Percentiles rank a stretch among this genome's conserved stretches.
Evolutionary conservation across 1,140 invertebrate species (phyloP).

Genomic region (Ptiloglossa arizonensis): DNA sequence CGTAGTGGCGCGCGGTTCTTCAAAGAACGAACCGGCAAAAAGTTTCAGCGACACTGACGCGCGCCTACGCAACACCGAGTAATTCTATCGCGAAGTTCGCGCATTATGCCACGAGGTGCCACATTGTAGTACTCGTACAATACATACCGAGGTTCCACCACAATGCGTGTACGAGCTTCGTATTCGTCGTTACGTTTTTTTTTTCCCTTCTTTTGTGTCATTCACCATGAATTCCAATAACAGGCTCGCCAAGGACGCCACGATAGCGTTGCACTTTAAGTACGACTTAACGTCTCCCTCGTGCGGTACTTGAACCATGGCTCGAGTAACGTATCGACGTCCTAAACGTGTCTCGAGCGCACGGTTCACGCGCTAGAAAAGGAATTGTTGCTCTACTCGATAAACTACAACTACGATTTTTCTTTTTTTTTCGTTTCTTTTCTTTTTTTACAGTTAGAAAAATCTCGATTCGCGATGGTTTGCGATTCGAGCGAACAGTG

Average conservation of each 20-base stretch:
- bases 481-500: no score
- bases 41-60: background rate
- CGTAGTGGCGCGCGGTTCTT: no score
- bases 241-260: slow-evolving; percentile 52
- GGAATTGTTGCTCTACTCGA: no score
- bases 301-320: slow-evolving; percentile 12
- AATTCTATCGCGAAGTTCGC: slow-evolving; percentile 22
- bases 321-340: background rate
- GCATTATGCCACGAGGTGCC: slow-evolving; percentile 14
- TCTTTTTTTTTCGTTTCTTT: no score
- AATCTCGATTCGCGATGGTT: no score
- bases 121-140: slow-evolving; percentile 1
- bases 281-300: slow-evolving; percentile 40
- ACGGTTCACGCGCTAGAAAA: background rate
- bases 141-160: slow-evolving; percentile 7
- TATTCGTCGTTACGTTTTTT: slow-evolving; percentile 30
- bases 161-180: background rate
- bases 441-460: no score
- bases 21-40: background rate
- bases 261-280: slow-evolving; percentile 30
- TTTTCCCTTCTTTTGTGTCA: slow-evolving; percentile 31
- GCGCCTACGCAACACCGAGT: background rate
- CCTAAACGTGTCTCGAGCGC: background rate
- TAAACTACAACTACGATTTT: no score
- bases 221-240: slow-evolving; percentile 49